phyloP scores from a whole-genome alignment of 2,113 vertebrate species.

The Plotosus lineatus region DNA sequence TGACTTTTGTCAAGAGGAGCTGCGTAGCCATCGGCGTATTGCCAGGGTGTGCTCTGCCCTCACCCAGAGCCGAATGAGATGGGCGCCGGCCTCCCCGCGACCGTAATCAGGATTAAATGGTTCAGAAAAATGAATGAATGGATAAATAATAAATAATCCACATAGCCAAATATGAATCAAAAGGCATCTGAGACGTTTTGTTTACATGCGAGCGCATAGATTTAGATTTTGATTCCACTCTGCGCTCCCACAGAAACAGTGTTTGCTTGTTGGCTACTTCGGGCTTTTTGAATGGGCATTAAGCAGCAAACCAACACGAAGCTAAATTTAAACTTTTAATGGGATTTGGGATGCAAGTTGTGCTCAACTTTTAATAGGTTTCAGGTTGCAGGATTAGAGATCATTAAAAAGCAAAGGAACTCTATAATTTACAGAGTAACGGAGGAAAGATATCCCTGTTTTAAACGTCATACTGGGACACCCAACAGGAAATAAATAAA shows the following conservation, averaged over 20 bases:
- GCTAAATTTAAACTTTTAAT: conserved; percentile 16
- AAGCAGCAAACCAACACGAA: neutral
- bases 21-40: too few species aligned
- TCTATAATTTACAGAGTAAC: neutral
- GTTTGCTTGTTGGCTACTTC: neutral
- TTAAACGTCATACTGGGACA: neutral
- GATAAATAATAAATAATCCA: too few species aligned
- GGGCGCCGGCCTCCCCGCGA: too few species aligned
- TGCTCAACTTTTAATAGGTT: conserved; percentile 20
- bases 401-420: conserved; percentile 1
- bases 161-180: neutral
- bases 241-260: neutral
- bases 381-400: conserved; percentile 19
- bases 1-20: too few species aligned
- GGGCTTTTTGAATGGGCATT: neutral
- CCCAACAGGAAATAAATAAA: neutral
- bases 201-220: neutral
- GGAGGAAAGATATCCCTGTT: neutral
- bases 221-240: neutral
- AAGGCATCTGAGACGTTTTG: neutral
- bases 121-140: too few species aligned
- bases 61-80: too few species aligned
- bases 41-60: too few species aligned
- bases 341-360: conserved; percentile 7
- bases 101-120: too few species aligned